Evolutionary conservation across 2,888 invertebrate genomes (phyloP), one percentile per base, ranked within the genome.

Genomic region (Tuberolachnus salignus): DNA sequence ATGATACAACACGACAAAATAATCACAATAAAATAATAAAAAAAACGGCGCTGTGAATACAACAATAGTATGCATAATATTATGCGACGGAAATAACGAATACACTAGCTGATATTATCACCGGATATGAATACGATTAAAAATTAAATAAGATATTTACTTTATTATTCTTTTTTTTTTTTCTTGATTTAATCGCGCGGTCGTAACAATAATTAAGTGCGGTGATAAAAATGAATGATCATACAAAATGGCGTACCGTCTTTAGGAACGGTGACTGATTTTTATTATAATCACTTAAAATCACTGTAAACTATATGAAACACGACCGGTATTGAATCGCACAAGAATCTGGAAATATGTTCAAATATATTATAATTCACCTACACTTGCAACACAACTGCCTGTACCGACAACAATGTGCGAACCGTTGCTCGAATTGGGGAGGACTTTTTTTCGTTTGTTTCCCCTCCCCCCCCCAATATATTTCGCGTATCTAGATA

Each of bases 251-350:
- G 55, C 26, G 51, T 51, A 55, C 55, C 55, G 21, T 26, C 19
- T n/a, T n/a, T 19, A 49, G 44, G 55, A 55, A 57, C n/a, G 61
- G 55, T 44, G 44, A 9, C 70, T 70, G 55, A 70, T 70, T 70
- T 70, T 53, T 53, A 46, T 49, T 49, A 51, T 51, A 51, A 21
- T 70, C 10, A 42, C 34, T 42, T 21, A 21, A 55, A 70, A 55
- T 70, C 55, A 55, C 55, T 51, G 11, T 64, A 3, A 13, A 21
- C 42, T 44, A 14, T 8, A 53, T 9, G 9, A 44, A 19, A 44
- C 1, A 55, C 21, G 55, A 70, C 70, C 70, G 70, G 70, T 70
- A 55, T 57, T 26, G 44, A 23, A 6, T 57, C 55, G 55, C 70
- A 70, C 21, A 16, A 55, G 70, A 44, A 55, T 55, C 70, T 57